These are phyloP conservation scores for Meghimatium bilineatum DNA, from an alignment of 2,888 invertebrate species.

Conservation along the genomic window DNA sequence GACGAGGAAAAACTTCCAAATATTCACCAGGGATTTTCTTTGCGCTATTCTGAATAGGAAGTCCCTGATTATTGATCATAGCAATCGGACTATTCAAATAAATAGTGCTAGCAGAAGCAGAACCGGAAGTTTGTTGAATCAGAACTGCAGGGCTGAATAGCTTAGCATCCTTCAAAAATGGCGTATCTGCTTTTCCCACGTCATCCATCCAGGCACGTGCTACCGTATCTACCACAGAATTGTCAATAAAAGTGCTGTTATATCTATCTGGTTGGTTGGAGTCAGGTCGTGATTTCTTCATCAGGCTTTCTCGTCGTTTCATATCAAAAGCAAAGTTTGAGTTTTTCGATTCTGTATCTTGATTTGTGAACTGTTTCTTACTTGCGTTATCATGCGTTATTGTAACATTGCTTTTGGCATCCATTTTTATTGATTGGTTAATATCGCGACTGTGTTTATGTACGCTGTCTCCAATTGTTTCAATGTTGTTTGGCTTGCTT, in stretches of 20 bases:
- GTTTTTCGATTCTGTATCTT: background rate
- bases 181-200: no score
- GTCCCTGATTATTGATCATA: background rate
- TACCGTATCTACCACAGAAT: slow-evolving; percentile 4
- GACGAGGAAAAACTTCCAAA: background rate
- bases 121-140: background rate
- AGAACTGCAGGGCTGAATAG: background rate
- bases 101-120: background rate
- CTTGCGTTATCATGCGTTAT: background rate
- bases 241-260: background rate
- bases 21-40: background rate
- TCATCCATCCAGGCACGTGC: slow-evolving; percentile 9
- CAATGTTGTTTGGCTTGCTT: background rate
- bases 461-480: background rate
- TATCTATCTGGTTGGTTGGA: background rate
- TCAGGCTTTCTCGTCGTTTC: no score
- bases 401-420: background rate
- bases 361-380: background rate
- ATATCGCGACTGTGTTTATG: background rate
- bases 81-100: background rate
- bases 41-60: background rate
- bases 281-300: background rate
- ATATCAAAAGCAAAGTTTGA: background rate
- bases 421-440: background rate
- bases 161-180: background rate